Evolutionary conservation across 1,140 invertebrate species (phyloP).

Genomic region (Philotrypesis tridentata): DNA sequence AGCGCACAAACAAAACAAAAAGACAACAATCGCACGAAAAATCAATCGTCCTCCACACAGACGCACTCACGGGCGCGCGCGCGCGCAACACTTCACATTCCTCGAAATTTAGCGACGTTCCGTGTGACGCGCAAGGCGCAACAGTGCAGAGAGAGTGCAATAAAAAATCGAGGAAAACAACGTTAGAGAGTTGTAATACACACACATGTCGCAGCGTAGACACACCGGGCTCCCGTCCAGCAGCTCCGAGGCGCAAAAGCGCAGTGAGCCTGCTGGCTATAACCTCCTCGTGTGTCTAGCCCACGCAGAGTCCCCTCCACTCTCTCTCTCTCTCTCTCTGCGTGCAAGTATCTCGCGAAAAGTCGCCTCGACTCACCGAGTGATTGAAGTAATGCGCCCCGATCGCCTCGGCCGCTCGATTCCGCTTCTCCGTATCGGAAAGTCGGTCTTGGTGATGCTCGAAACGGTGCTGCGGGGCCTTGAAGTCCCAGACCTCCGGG

Average conservation of each 20-base stretch:
- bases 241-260: constrained; percentile 34
- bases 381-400: constrained; percentile 73
- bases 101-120: too few relatives aligned
- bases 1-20: neutral
- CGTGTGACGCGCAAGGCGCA: neutral
- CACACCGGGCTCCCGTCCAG: neutral
- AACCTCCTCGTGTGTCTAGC: neutral
- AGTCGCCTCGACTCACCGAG: constrained; percentile 67
- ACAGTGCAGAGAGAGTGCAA: neutral
- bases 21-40: neutral
- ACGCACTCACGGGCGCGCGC: neutral
- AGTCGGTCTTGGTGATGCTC: constrained; percentile 34
- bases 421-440: neutral
- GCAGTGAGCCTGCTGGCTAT: constrained; percentile 20
- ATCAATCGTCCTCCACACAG: neutral
- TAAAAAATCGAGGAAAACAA: too few relatives aligned
- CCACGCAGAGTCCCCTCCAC: neutral
- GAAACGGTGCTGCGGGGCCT: constrained; percentile 66
- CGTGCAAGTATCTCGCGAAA: neutral
- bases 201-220: neutral
- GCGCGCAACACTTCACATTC: neutral
- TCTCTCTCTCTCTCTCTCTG: neutral
- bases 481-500: constrained; percentile 75
- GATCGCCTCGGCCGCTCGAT: constrained; percentile 53
- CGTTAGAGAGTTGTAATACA: neutral